These are phyloP conservation scores for Tiliqua scincoides DNA, from an alignment of 2,113 vertebrate species.

Conservation along the genomic window DNA sequence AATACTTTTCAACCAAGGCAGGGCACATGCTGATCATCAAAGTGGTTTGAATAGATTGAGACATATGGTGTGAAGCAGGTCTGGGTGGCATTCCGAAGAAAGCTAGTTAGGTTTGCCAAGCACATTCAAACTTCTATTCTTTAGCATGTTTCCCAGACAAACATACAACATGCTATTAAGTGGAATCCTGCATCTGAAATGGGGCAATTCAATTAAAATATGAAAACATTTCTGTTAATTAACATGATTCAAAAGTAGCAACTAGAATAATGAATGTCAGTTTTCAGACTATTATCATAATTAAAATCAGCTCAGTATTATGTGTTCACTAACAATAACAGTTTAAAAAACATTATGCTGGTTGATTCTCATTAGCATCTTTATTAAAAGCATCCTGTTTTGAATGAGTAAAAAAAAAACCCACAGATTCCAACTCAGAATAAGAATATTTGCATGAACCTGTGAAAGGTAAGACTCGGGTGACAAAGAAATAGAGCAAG, in stretches of 20 bases:
- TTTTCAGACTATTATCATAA: constrained; percentile 11
- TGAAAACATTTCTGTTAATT: constrained; percentile 9
- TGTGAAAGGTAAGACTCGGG: background rate
- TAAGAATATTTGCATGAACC: background rate
- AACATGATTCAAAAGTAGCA: constrained; percentile 2
- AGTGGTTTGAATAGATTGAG: too few relatives aligned
- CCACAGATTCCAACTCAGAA: background rate
- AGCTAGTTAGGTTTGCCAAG: background rate
- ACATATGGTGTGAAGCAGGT: background rate
- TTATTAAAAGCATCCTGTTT: constrained; percentile 11
- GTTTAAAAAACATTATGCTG: constrained; percentile 1
- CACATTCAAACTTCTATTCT: background rate
- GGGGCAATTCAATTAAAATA: background rate
- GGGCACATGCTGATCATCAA: too few relatives aligned
- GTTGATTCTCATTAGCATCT: constrained; percentile 8
- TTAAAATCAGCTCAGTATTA: constrained; percentile 18
- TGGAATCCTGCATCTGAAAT: background rate
- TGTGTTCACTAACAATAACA: background rate
- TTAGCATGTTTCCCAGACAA: background rate
- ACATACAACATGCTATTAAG: background rate
- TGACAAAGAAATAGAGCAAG: background rate
- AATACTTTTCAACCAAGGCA: background rate
- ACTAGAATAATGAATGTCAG: background rate
- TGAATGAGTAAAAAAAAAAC: background rate
- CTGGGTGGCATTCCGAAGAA: background rate